phyloP scores from a whole-genome alignment of 2,888 invertebrate species.

The Cremastinae sp. region DNA sequence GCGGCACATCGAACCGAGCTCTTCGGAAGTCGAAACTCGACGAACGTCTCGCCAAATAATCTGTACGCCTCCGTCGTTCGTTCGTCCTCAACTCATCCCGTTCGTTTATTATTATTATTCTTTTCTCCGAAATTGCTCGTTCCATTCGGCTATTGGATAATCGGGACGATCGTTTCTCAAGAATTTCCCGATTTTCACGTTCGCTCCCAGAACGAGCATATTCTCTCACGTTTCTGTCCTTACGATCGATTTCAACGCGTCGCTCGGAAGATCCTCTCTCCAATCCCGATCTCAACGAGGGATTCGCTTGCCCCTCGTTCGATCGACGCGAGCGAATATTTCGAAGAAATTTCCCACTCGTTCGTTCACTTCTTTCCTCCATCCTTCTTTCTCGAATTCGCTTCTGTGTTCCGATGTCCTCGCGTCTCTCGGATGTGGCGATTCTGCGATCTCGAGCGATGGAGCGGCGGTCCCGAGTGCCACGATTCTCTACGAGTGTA shows the following conservation, averaged over 20 bases:
- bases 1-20: conserved; percentile 22
- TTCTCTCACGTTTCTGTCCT: conserved; percentile 10
- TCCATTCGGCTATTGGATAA: conserved; percentile 2
- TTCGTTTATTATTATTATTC: neutral
- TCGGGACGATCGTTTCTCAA: conserved; percentile 9
- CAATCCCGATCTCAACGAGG: conserved; percentile 29
- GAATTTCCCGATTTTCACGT: conserved; percentile 33
- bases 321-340: conserved; percentile 26
- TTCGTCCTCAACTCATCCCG: conserved; percentile 20
- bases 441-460: conserved; percentile 29
- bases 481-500: conserved; percentile 10
- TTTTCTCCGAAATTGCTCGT: neutral
- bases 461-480: conserved; percentile 32
- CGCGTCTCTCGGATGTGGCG: conserved; percentile 14
- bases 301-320: conserved; percentile 42
- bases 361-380: neutral
- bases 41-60: conserved; percentile 17
- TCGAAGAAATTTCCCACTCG: too few species aligned
- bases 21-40: neutral
- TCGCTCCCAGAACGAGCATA: conserved; percentile 29
- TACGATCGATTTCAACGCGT: conserved; percentile 11
- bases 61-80: conserved; percentile 14
- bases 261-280: conserved; percentile 25
- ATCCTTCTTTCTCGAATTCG: too few species aligned
- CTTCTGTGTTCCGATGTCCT: too few species aligned